A percentile compares a stretch with the other conserved stretches of the same genome.
Evolutionary conservation across 1,140 invertebrate genomes (phyloP).

Genomic region (Tigriopus japonicus): DNA sequence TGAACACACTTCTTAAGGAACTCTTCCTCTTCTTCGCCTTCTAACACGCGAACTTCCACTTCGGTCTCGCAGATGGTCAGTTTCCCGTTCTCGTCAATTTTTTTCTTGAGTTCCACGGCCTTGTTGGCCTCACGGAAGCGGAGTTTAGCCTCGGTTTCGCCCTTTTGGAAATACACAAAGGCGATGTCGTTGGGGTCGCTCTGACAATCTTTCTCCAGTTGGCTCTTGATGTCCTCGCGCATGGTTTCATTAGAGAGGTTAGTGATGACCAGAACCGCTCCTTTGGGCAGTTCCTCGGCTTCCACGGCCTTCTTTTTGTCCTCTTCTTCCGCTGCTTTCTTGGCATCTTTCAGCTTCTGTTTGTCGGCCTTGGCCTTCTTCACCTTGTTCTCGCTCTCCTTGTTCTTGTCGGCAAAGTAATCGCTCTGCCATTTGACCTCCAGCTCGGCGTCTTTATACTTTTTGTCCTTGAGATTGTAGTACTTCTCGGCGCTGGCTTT

Average conservation of each 20-base stretch:
- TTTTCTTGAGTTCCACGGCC: slow-evolving; percentile 40
- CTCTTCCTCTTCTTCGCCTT: not conserved
- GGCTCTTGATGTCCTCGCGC: slow-evolving; percentile 46
- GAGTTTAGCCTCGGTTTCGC: slow-evolving; percentile 46
- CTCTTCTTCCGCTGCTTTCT: slow-evolving; percentile 14
- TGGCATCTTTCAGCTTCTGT: slow-evolving; percentile 19
- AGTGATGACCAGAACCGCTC: slow-evolving; percentile 43
- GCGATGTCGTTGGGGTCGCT: slow-evolving; percentile 34
- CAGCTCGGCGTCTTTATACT: slow-evolving; percentile 48
- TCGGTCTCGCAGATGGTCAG: not conserved
- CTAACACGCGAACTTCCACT: not conserved
- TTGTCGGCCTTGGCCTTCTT: not conserved
- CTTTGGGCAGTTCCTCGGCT: slow-evolving; percentile 36
- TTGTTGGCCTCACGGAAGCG: slow-evolving; percentile 43
- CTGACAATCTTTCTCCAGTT: slow-evolving; percentile 36
- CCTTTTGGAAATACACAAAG: slow-evolving; percentile 50
- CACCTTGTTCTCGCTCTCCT: not conserved
- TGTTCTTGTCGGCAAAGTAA: slow-evolving; percentile 15
- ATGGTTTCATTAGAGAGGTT: slow-evolving; percentile 36
- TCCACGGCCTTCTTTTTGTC: slow-evolving; percentile 11
- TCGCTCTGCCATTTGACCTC: slow-evolving; percentile 44
- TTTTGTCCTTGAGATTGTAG: slow-evolving; percentile 38
- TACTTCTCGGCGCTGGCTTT: slow-evolving; percentile 48
- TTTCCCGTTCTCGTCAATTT: slow-evolving; percentile 26
- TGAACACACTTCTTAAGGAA: not conserved